These are phyloP conservation scores for Rhinopomastus cyanomelas DNA, from an alignment of 2,113 vertebrate species.

Conservation along the genomic window DNA sequence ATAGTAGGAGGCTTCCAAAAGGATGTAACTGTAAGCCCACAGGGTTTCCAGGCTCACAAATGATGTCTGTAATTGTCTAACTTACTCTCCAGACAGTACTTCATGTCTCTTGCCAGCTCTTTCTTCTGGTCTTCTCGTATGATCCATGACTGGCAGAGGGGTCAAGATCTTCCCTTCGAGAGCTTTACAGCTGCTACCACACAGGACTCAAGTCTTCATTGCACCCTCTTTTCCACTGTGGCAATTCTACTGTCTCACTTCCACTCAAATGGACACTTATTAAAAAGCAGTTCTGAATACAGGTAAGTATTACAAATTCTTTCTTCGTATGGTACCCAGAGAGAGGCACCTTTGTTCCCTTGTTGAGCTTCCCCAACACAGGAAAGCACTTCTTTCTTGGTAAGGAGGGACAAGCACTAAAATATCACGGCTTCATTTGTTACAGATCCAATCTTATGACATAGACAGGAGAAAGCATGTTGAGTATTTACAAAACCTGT, in stretches of 20 bases:
- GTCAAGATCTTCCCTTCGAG: background rate
- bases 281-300: background rate
- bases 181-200: background rate
- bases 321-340: background rate
- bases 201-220: background rate
- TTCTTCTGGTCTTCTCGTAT: background rate
- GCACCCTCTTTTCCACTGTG: background rate
- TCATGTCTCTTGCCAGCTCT: background rate
- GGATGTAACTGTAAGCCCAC: background rate
- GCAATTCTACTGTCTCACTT: background rate
- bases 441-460: background rate
- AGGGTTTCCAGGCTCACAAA: background rate
- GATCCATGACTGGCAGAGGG: background rate
- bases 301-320: background rate
- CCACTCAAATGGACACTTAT: background rate
- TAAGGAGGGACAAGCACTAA: background rate
- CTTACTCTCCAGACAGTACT: background rate
- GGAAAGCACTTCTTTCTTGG: background rate
- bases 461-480: background rate
- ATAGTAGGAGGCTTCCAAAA: constrained; percentile 8
- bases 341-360: background rate
- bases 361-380: background rate
- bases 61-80: background rate
- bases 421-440: background rate
- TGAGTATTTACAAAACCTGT: background rate